Conservation (phyloP, 2,113 vertebrate genomes). For the Hemicordylus capensis region DNA sequence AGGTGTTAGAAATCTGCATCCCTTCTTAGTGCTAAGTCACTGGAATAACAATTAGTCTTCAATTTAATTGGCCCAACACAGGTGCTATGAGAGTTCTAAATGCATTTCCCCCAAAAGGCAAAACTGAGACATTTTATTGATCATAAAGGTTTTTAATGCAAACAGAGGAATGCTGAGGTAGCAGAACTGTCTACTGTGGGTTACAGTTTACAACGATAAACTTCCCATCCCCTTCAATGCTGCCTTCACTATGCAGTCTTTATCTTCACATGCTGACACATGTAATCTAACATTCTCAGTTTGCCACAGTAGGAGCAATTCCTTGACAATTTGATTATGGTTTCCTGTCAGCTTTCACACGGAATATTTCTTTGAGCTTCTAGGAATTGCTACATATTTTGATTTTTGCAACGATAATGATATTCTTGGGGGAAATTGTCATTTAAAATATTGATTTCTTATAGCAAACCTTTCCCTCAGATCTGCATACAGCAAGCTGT, state of each 20-base stretch:
- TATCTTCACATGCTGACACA: constrained; percentile 76
- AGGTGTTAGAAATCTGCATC: constrained; percentile 29
- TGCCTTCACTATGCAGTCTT: constrained; percentile 65
- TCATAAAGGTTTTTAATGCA: constrained; percentile 65
- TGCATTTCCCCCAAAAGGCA: constrained; percentile 56
- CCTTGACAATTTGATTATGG: constrained; percentile 81
- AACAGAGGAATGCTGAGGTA: constrained; percentile 65
- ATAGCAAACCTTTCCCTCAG: constrained; percentile 54
- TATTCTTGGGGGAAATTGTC: constrained; percentile 55
- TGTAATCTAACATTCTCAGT: constrained; percentile 78
- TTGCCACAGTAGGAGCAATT: constrained; percentile 71
- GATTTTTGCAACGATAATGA: constrained; percentile 73
- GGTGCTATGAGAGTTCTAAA: constrained; percentile 40
- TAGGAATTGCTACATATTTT: constrained; percentile 77
- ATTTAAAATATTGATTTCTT: constrained; percentile 73
- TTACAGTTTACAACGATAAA: constrained; percentile 55
- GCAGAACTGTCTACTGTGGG: constrained; percentile 63
- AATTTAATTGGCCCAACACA: constrained; percentile 56
- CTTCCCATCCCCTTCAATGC: constrained; percentile 41
- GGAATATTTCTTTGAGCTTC: constrained; percentile 72
- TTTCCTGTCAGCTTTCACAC: constrained; percentile 73
- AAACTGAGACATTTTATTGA: constrained; percentile 67
- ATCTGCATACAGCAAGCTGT: constrained; percentile 50
- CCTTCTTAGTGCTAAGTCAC: constrained; percentile 48
- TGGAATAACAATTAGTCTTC: constrained; percentile 62